These are phyloP conservation scores for Argopecten irradians DNA, from an alignment of 1,140 invertebrate species.

Conservation along the genomic window DNA sequence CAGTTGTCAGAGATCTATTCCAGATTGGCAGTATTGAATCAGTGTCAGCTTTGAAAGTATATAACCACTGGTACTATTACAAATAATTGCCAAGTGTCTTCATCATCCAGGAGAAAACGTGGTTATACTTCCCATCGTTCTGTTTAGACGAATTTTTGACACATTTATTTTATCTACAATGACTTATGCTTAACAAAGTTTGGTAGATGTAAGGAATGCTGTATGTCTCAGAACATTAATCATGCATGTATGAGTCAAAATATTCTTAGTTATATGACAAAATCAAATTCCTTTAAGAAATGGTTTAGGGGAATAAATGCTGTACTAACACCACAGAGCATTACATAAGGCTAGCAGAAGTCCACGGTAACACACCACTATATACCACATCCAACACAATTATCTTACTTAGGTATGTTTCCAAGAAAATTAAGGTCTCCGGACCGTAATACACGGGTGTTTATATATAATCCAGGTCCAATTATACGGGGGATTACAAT, in stretches of 20 bases:
- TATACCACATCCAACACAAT: neutral
- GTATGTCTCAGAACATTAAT: too few species aligned
- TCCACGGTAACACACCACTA: neutral
- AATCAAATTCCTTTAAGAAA: too few species aligned
- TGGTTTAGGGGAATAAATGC: neutral
- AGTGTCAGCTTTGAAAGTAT: neutral
- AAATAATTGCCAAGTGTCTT: neutral
- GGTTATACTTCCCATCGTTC: neutral
- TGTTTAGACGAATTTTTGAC: neutral
- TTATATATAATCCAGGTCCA: neutral
- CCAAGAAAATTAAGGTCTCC: neutral
- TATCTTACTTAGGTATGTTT: neutral
- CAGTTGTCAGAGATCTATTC: neutral
- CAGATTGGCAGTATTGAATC: neutral
- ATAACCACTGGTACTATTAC: neutral
- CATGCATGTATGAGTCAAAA: too few species aligned
- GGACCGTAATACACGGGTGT: neutral
- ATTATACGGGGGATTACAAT: neutral
- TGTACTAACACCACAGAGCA: too few species aligned
- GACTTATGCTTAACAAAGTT: too few species aligned
- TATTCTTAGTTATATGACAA: too few species aligned
- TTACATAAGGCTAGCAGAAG: too few species aligned
- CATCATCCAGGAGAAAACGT: neutral
- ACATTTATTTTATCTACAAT: too few species aligned
- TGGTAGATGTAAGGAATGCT: too few species aligned